A percentile compares a stretch with the other conserved stretches of the same genome.
These are phyloP conservation scores for Drosophila glabriapex DNA, from an alignment of 2,888 invertebrate species.

Conservation along the genomic window DNA sequence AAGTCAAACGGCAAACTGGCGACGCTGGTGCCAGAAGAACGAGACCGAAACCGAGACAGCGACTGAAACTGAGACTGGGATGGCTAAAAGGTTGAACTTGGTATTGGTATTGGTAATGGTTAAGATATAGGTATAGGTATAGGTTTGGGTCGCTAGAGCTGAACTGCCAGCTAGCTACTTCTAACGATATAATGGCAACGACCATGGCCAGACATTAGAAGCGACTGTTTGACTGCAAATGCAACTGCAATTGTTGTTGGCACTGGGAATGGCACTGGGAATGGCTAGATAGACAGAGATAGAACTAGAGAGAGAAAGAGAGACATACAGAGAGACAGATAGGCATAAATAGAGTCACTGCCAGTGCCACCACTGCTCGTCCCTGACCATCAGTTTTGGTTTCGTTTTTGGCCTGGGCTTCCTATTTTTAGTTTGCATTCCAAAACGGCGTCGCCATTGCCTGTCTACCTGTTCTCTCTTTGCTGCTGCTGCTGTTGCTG, in stretches of 20 bases:
- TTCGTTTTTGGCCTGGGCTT: constrained; percentile 64
- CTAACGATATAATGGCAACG: constrained; percentile 81
- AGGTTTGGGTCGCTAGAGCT: constrained; percentile 4
- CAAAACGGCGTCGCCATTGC: constrained; percentile 71
- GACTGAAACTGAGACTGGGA: constrained; percentile 11
- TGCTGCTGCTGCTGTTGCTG: constrained; percentile 3
- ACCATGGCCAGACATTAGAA: constrained; percentile 76
- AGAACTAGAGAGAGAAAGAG: neutral
- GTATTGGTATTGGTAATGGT: constrained; percentile 24
- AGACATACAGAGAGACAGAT: constrained; percentile 2
- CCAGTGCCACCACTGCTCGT: constrained; percentile 14
- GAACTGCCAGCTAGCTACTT: constrained; percentile 39
- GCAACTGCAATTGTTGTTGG: constrained; percentile 39
- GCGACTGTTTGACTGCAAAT: constrained; percentile 45
- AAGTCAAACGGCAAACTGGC: constrained; percentile 71
- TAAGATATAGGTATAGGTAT: constrained; percentile 15
- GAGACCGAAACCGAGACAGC: constrained; percentile 25
- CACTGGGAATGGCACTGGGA: constrained; percentile 9
- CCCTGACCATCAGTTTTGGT: constrained; percentile 36
- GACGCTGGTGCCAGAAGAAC: constrained; percentile 56
- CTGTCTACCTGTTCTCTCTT: constrained; percentile 31
- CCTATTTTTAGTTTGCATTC: constrained; percentile 81
- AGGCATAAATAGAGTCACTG: constrained; percentile 69
- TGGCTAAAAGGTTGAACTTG: constrained; percentile 41
- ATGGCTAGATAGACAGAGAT: neutral